Evolutionary conservation across 2,888 invertebrate species (phyloP).

Genomic region (Metellina segmentata): DNA sequence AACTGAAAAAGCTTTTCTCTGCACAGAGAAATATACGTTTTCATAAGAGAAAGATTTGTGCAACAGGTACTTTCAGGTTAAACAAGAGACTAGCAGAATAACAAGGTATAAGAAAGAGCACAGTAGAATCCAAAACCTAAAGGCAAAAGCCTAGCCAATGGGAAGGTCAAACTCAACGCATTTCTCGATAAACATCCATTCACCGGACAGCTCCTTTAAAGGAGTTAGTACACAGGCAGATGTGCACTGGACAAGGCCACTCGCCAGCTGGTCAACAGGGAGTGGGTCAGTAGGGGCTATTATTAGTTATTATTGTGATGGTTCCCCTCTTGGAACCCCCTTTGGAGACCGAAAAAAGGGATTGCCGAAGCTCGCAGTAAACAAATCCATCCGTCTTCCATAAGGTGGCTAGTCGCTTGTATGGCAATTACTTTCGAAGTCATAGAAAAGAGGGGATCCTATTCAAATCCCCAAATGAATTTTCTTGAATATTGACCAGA

Average conservation of each 20-base stretch:
- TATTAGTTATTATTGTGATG: neutral
- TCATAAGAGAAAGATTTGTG: too few relatives aligned
- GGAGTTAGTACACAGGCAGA: neutral
- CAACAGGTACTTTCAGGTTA: too few relatives aligned
- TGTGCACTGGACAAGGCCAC: neutral
- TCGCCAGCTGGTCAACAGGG: neutral
- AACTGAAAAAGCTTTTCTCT: too few relatives aligned
- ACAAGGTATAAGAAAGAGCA: too few relatives aligned
- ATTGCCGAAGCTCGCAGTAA: neutral
- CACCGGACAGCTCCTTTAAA: neutral
- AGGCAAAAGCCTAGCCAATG: neutral
- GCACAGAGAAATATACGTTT: too few relatives aligned
- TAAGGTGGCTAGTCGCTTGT: neutral
- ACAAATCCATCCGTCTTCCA: neutral
- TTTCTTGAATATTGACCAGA: neutral
- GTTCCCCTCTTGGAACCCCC: neutral
- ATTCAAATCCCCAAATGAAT: neutral
- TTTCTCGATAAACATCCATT: neutral
- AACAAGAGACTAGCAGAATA: too few relatives aligned
- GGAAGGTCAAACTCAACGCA: neutral
- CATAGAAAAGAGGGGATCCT: neutral
- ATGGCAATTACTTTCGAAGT: neutral
- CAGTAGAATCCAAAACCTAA: neutral
- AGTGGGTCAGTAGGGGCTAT: constrained; percentile 12
- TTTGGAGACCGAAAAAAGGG: neutral